Base-by-base conservation (phyloP, 2,797 vertebrate species). In the Brachyalestes nurse region DNA sequence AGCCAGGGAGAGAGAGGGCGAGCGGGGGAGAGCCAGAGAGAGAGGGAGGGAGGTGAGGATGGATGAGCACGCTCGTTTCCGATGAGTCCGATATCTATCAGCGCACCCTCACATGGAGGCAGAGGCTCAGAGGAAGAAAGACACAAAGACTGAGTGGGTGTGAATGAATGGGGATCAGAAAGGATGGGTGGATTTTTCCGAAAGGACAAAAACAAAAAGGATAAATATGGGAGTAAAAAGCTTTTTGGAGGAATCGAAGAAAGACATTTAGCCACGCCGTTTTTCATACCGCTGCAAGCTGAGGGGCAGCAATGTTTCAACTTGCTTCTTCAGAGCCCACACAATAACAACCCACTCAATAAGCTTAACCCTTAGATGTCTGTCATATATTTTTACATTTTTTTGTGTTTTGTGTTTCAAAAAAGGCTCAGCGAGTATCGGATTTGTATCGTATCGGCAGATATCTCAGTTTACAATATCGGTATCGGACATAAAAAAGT, bases 71-170 rank as follows among this genome's bases (percentile, higher is more conserved):
- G 55, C 79, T 83, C 47, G 5, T 72, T 77, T 72, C 55, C 34
- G 34, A 75, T 78, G 69, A 80, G 65, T 53, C 61, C 0, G 69
- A 72, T 73, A 86, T 81, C 83, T 75, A 80, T 86, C 85, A 86
- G 81, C 49, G 14, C 62, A 79, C 72, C 76, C 77, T 83, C 78
- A 79, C 61, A 23, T 61, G 42, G 57, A 78, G 78, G 60, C 49
- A 23, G 67, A 75, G 72, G 47, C 25, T 75, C 70, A 79, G 47
- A 28, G 0, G 28, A 55, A 67, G 23, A 23, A 42, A 45, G 17
- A 40, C 75, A 23, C 10, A 51, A 45, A 73, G 40, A 67, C 13
- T 47, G 17, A 74, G 53, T 19, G 14, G 25, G 72, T 66, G 75
- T 28, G 70, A 38, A 72, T 19, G 49, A 53, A 19, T 19, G 51